Evolutionary conservation across 2,113 vertebrate genomes (phyloP).

Genomic region (Hippotragus niger): DNA sequence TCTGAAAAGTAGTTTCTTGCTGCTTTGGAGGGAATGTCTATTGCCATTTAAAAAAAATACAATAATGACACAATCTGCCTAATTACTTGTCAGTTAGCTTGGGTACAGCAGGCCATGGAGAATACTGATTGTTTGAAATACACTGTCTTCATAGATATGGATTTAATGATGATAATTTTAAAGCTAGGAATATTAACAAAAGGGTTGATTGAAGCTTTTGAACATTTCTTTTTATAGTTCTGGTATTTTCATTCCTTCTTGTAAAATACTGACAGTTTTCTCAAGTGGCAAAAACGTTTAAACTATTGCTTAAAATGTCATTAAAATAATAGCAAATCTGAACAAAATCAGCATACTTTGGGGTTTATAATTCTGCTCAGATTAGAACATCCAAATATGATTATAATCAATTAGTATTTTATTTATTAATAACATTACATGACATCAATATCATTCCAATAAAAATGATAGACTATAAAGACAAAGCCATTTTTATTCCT

Average conservation of each 20-base stretch:
- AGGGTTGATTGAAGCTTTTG: not conserved
- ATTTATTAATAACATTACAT: not conserved
- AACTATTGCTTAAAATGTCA: conserved; percentile 13
- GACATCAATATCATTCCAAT: not conserved
- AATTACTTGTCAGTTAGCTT: conserved; percentile 34
- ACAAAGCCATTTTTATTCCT: not conserved
- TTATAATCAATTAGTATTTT: not conserved
- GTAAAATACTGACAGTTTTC: conserved; percentile 55
- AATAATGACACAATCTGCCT: conserved; percentile 38
- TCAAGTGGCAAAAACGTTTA: conserved; percentile 29
- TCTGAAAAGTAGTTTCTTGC: not conserved
- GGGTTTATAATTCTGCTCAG: not conserved
- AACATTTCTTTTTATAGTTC: conserved; percentile 62
- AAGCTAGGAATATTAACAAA: conserved; percentile 60
- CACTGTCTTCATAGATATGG: not conserved
- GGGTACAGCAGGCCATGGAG: not conserved
- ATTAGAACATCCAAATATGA: not conserved
- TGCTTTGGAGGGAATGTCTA: conserved; percentile 16
- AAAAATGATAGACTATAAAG: not conserved
- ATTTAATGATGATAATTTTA: conserved; percentile 45
- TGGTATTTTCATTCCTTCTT: conserved; percentile 53
- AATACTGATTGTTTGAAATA: conserved; percentile 53
- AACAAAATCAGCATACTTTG: not conserved
- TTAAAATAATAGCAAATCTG: conserved; percentile 25
- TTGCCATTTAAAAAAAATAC: not conserved